Percentiles rank a stretch among this genome's conserved stretches.
phyloP scores from a whole-genome alignment of 2,888 invertebrate genomes.

The Scaptomyza polygonia region DNA sequence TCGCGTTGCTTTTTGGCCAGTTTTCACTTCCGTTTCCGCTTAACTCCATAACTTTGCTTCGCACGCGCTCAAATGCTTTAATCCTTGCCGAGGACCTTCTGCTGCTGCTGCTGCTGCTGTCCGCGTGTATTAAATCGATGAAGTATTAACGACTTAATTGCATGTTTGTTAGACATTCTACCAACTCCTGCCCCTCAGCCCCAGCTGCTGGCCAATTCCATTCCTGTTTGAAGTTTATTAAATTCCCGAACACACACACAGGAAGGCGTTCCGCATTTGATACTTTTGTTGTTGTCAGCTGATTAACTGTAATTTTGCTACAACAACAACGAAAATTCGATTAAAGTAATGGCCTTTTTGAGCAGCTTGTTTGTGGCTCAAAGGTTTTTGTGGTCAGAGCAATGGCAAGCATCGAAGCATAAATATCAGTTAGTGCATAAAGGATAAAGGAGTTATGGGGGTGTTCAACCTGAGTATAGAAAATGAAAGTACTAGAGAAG shows the following conservation, averaged over 20 bases:
- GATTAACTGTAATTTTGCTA: constrained; percentile 66
- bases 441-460: too few relatives aligned
- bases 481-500: too few relatives aligned
- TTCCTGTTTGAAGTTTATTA: constrained; percentile 63
- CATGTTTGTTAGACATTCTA: constrained; percentile 82
- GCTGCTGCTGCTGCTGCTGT: constrained; percentile 53
- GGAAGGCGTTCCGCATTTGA: constrained; percentile 55
- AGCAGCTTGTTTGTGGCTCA: constrained; percentile 39
- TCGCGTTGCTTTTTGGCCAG: constrained; percentile 48
- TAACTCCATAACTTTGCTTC: constrained; percentile 1
- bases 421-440: background rate
- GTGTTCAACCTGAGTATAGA: too few relatives aligned
- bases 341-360: constrained; percentile 70
- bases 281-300: constrained; percentile 26
- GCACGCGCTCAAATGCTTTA: constrained; percentile 82
- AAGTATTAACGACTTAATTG: constrained; percentile 84
- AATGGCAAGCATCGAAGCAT: background rate
- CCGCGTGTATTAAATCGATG: constrained; percentile 82
- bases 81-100: constrained; percentile 66
- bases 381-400: background rate
- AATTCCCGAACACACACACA: constrained; percentile 32
- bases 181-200: constrained; percentile 5
- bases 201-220: constrained; percentile 25
- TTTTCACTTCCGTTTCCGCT: constrained; percentile 59
- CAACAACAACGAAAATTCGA: too few relatives aligned